A percentile compares a stretch with the other conserved stretches of the same genome.
Evolutionary conservation across 1,140 invertebrate species (phyloP).

Genomic region (Ceratina australensis): DNA sequence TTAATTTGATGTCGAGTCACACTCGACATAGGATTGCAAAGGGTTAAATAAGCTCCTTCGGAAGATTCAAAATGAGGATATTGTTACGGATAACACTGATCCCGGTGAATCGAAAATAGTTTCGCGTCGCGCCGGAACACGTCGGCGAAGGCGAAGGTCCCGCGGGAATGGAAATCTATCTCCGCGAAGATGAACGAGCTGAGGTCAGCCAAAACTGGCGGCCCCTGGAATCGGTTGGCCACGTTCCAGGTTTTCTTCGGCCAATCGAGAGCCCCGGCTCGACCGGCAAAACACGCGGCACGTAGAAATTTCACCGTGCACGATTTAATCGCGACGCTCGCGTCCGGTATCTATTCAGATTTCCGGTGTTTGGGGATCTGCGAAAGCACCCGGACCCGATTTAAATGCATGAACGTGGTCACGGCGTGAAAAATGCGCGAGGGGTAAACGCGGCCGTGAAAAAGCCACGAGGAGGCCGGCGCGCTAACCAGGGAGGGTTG

Average conservation of each 20-base stretch:
- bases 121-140: not conserved
- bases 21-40: too few relatives aligned
- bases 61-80: too few relatives aligned
- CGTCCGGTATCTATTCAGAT: not conserved
- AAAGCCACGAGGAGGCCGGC: too few relatives aligned
- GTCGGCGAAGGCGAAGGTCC: not conserved
- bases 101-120: not conserved
- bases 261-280: constrained; percentile 2
- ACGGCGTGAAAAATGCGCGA: too few relatives aligned
- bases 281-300: not conserved
- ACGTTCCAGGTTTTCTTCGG: not conserved
- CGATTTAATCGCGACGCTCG: not conserved
- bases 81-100: too few relatives aligned
- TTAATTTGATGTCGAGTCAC: too few relatives aligned
- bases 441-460: too few relatives aligned
- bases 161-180: not conserved
- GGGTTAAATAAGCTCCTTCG: too few relatives aligned
- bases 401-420: too few relatives aligned
- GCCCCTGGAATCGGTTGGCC: not conserved
- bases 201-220: not conserved
- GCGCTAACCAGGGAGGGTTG: too few relatives aligned
- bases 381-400: not conserved
- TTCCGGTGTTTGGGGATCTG: not conserved
- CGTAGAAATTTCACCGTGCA: not conserved
- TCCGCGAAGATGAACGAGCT: not conserved